Conservation (phyloP, 2,888 invertebrate species). For the Sarcophaga caerulescens region DNA sequence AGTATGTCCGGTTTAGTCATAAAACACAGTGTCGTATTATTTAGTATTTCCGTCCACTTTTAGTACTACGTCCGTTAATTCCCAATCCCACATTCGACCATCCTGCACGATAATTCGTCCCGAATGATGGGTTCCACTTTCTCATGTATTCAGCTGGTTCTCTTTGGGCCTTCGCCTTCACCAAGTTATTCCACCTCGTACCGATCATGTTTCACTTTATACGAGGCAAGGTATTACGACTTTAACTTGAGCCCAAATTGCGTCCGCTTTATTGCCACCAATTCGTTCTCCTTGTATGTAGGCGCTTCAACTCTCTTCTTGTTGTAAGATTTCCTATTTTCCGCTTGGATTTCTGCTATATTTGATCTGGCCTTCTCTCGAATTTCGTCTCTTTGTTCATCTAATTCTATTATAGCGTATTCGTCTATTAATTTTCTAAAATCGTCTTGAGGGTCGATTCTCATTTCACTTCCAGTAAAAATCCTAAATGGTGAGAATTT, state of each 20-base stretch:
- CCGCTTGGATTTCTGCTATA: not conserved
- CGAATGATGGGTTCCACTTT: not conserved
- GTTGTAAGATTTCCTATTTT: not conserved
- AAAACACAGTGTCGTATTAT: too few species aligned
- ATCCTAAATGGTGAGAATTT: too few species aligned
- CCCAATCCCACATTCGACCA: slow-evolving; percentile 3
- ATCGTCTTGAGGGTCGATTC: too few species aligned
- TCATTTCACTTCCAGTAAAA: too few species aligned
- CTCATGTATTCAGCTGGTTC: not conserved
- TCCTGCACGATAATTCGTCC: not conserved
- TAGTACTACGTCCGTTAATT: too few species aligned
- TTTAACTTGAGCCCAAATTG: too few species aligned
- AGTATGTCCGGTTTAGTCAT: too few species aligned
- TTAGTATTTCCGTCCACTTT: too few species aligned
- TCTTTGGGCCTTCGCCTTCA: too few species aligned
- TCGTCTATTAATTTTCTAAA: too few species aligned
- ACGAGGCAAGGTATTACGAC: not conserved
- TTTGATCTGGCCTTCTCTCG: not conserved
- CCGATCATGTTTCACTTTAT: not conserved
- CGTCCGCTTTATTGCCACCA: not conserved
- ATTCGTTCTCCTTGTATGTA: not conserved
- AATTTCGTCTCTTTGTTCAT: not conserved
- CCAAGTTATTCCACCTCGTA: not conserved
- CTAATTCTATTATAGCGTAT: too few species aligned
- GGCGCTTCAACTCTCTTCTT: not conserved